Percentiles rank a stretch among this genome's conserved stretches.
Evolutionary conservation across 2,113 vertebrate species (phyloP).

Genomic region (Anhinga rufa): DNA sequence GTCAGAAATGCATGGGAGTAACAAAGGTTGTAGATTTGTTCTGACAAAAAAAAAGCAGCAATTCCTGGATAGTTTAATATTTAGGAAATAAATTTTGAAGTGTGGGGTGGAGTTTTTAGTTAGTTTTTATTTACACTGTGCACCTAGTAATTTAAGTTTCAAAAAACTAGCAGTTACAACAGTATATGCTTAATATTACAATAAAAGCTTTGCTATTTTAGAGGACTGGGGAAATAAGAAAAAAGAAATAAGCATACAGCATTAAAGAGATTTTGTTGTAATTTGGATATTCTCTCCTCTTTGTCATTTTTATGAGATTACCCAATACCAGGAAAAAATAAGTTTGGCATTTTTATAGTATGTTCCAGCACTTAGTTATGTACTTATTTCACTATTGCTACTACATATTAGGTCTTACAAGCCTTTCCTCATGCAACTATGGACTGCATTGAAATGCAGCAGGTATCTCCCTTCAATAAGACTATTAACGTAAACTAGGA

Average conservation of each 20-base stretch:
- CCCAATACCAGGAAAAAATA: not conserved
- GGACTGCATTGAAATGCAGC: not conserved
- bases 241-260: not conserved
- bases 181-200: not conserved
- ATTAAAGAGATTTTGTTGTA: not conserved
- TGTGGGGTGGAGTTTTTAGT: not conserved
- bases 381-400: not conserved
- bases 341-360: not conserved
- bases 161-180: not conserved
- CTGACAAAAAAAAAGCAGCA: not conserved
- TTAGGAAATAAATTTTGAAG: not conserved
- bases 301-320: not conserved
- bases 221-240: not conserved
- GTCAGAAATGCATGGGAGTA: not conserved
- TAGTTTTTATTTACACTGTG: not conserved
- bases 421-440: not conserved
- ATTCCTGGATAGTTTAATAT: not conserved
- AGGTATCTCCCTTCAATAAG: not conserved
- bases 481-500: not conserved
- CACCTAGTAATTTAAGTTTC: not conserved
- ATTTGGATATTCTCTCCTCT: not conserved
- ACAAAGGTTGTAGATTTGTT: not conserved
- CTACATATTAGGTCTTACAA: not conserved
- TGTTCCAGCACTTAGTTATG: not conserved
- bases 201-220: not conserved